phyloP scores from a whole-genome alignment of 1,140 invertebrate species.

The Phthorimaea operculella region DNA sequence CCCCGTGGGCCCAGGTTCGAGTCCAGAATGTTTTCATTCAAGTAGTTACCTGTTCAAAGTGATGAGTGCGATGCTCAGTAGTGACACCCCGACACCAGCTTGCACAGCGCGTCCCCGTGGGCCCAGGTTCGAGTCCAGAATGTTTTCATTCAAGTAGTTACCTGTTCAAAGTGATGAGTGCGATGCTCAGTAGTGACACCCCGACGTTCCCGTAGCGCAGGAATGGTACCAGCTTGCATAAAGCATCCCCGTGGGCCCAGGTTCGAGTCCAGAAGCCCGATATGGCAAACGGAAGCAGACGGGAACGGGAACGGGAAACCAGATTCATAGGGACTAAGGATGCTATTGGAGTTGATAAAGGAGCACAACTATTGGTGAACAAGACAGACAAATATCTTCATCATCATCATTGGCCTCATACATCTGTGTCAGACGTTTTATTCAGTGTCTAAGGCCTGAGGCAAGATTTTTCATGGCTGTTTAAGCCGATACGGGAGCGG shows the following conservation, averaged over 20 bases:
- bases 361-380: too few species aligned
- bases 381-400: too few species aligned
- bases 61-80: constrained; percentile 88
- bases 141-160: too few species aligned
- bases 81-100: constrained; percentile 85
- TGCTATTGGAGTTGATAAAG: too few species aligned
- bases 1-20: constrained; percentile 77
- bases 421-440: too few species aligned
- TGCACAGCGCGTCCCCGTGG: constrained; percentile 78
- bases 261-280: constrained; percentile 76
- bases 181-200: constrained; percentile 87
- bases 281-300: constrained; percentile 86
- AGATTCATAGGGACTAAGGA: too few species aligned
- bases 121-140: constrained; percentile 78
- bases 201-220: constrained; percentile 88
- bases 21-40: too few species aligned
- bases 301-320: too few species aligned
- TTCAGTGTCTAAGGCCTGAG: too few species aligned
- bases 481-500: too few species aligned
- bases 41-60: constrained; percentile 88
- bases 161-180: constrained; percentile 90
- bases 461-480: too few species aligned
- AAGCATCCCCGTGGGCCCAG: constrained; percentile 77
- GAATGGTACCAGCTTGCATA: constrained; percentile 84
- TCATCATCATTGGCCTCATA: too few species aligned